Conservation (phyloP, 2,113 vertebrate species). For the Engraulis encrasicolus region DNA sequence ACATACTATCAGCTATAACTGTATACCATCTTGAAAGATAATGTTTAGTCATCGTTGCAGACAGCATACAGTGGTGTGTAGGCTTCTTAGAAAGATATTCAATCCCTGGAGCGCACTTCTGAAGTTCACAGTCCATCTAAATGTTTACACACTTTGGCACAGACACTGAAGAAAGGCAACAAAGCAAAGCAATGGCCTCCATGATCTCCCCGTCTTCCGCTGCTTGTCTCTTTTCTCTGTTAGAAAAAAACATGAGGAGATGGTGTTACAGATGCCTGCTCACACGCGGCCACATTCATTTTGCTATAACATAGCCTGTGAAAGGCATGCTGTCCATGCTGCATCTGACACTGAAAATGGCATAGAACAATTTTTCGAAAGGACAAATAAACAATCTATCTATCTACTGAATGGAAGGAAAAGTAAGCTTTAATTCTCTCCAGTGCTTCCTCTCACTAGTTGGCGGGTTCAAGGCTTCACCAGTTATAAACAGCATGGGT, state of each 20-base stretch:
- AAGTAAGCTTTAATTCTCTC: conserved; percentile 68
- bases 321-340: conserved; percentile 63
- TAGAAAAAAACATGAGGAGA: conserved; percentile 52
- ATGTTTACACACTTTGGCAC: conserved; percentile 42
- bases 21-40: not conserved
- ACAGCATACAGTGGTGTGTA: not conserved
- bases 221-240: conserved; percentile 31
- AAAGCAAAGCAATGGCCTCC: conserved; percentile 32
- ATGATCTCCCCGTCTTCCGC: conserved; percentile 23
- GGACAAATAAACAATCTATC: too few relatives aligned
- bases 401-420: conserved; percentile 71
- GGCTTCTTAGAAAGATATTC: not conserved
- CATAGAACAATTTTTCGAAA: too few relatives aligned
- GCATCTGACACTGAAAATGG: conserved; percentile 57
- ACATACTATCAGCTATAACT: not conserved
- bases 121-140: conserved; percentile 43
- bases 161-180: conserved; percentile 9
- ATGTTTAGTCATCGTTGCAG: not conserved
- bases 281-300: conserved; percentile 60
- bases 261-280: conserved; percentile 57
- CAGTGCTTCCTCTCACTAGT: conserved; percentile 59
- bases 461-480: conserved; percentile 30
- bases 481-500: not conserved
- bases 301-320: conserved; percentile 57
- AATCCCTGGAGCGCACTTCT: conserved; percentile 6